These are phyloP conservation scores for Coluber constrictor DNA, from an alignment of 2,797 vertebrate genomes.

Conservation along the genomic window DNA sequence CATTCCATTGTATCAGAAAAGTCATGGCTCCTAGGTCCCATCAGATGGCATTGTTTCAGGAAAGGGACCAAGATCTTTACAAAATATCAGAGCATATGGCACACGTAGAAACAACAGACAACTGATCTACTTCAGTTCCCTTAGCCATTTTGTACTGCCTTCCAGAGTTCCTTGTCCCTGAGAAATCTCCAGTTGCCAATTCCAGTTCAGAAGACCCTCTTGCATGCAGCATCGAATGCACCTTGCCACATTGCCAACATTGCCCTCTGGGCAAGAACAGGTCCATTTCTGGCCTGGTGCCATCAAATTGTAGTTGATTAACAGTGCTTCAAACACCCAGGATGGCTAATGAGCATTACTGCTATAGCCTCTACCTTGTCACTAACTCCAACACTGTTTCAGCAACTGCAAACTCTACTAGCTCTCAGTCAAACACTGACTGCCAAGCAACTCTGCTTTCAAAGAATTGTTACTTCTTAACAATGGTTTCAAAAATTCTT, in stretches of 20 bases:
- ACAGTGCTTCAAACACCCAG: background rate
- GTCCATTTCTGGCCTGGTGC: background rate
- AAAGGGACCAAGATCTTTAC: background rate
- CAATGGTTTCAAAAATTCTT: background rate
- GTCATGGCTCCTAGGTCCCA: background rate
- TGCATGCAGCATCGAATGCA: background rate
- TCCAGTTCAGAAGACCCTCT: background rate
- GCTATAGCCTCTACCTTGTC: background rate
- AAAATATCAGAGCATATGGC: background rate
- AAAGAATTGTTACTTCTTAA: background rate
- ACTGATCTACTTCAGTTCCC: background rate
- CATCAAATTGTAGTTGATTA: background rate
- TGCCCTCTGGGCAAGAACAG: background rate
- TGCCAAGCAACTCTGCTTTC: background rate
- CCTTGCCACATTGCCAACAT: background rate
- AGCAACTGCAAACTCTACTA: background rate
- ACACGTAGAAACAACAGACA: background rate
- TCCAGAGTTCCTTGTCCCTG: background rate
- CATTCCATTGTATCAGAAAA: background rate
- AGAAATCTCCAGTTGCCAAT: background rate
- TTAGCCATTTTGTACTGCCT: background rate
- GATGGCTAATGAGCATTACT: background rate
- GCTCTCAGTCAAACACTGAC: background rate
- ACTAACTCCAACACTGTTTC: background rate
- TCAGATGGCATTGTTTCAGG: background rate